phyloP scores from a whole-genome alignment of 2,113 vertebrate species.

The Dunckerocampus dactyliophorus region DNA sequence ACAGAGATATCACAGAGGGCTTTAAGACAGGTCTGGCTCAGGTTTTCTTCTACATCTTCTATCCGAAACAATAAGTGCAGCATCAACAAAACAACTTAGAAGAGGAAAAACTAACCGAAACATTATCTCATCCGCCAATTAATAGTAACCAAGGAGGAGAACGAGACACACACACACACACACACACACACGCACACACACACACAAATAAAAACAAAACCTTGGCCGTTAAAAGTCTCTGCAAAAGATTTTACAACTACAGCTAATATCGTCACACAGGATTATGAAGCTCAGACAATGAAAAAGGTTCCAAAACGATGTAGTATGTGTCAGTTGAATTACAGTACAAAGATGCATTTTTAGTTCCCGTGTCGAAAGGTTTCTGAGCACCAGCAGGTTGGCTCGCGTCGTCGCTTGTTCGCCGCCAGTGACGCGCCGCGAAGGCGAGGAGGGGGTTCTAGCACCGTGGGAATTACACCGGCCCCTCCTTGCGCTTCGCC shows the following conservation, averaged over 20 bases:
- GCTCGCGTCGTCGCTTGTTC: constrained; percentile 55
- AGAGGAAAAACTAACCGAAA: constrained; percentile 25
- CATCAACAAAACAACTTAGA: constrained; percentile 59
- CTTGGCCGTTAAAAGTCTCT: constrained; percentile 56
- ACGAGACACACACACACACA: constrained; percentile 43
- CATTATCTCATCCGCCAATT: constrained; percentile 58
- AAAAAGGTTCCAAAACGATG: constrained; percentile 40
- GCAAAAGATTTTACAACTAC: constrained; percentile 66
- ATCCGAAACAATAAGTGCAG: constrained; percentile 71
- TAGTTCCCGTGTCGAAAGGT: constrained; percentile 66
- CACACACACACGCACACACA: constrained; percentile 30
- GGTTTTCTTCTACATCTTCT: constrained; percentile 66
- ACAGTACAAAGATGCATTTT: constrained; percentile 79
- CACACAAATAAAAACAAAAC: constrained; percentile 37
- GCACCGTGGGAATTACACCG: constrained; percentile 72
- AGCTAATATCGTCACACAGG: constrained; percentile 60
- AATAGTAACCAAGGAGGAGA: constrained; percentile 47
- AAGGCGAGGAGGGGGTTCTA: constrained; percentile 62
- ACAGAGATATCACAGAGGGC: constrained; percentile 76
- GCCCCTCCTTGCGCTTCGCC: constrained; percentile 61
- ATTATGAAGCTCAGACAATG: constrained; percentile 65
- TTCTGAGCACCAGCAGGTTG: constrained; percentile 73
- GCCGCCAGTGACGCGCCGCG: constrained; percentile 38
- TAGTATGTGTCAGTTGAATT: constrained; percentile 54
- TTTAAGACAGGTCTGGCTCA: constrained; percentile 81